A percentile compares a stretch with the other conserved stretches of the same genome.
phyloP scores from a whole-genome alignment of 2,888 invertebrate genomes.

The Galerucella nymphaeae region DNA sequence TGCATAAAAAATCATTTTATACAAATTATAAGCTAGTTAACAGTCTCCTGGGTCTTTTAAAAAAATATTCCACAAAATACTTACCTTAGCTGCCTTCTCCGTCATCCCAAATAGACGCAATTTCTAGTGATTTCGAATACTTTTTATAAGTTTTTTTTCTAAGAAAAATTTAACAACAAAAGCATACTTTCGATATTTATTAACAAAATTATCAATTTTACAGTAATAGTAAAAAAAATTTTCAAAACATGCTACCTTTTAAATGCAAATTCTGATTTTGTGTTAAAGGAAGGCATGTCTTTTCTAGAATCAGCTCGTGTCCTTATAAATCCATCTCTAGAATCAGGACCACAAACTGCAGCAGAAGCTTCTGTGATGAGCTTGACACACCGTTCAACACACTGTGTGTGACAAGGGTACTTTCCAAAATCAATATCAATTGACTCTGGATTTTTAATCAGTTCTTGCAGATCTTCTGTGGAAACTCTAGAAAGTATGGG shows the following conservation, averaged over 20 bases:
- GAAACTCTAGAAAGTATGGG: conserved; percentile 19
- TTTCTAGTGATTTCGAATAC: conserved; percentile 7
- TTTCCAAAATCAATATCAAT: conserved; percentile 7
- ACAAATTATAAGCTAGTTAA: conserved; percentile 10
- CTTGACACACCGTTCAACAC: conserved; percentile 26
- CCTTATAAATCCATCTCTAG: conserved; percentile 29
- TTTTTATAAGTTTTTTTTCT: conserved; percentile 11
- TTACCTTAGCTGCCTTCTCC: conserved; percentile 7
- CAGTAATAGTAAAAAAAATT: conserved; percentile 1
- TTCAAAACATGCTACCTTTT: conserved; percentile 2
- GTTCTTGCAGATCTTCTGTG: conserved; percentile 3
- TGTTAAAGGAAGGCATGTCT: conserved; percentile 5
- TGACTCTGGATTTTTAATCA: conserved; percentile 8
- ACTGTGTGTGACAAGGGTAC: conserved; percentile 28
- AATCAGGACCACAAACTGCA: conserved; percentile 28
- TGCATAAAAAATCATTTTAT: conserved; percentile 13
- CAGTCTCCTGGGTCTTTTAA: conserved; percentile 9
- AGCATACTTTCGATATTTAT: conserved; percentile 11
- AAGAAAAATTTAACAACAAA: conserved; percentile 10
- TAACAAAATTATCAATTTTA: conserved; percentile 11
- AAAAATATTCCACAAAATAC: conserved; percentile 10
- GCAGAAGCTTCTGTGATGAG: conserved; percentile 23
- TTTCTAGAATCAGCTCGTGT: conserved; percentile 10
- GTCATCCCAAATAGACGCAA: conserved; percentile 9
- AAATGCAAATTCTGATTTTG: conserved; percentile 14